phyloP scores from a whole-genome alignment of 2,113 vertebrate species.

The human (Homo sapiens) region GRCh38 chr18:61367001-61367500 shows the following conservation, averaged over 20 bases:
- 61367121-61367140: slow-evolving; percentile 53
- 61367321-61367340: not conserved
- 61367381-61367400: not conserved
- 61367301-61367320: not conserved
- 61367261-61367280: slow-evolving; percentile 54
- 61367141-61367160: slow-evolving; percentile 35
- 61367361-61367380: not conserved
- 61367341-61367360: not conserved
- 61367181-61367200: not conserved
- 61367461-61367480: not conserved
- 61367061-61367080: slow-evolving; percentile 54
- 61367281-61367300: slow-evolving; percentile 34
- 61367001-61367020: slow-evolving; percentile 49
- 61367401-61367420: not conserved
- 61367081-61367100: slow-evolving; percentile 54
- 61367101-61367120: slow-evolving; percentile 40
- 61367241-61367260: not conserved
- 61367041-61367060: slow-evolving; percentile 38
- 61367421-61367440: not conserved
- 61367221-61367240: slow-evolving; percentile 57
- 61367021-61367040: slow-evolving; percentile 67
- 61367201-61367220: slow-evolving; percentile 53
- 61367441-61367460: not conserved
- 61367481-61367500: not conserved
- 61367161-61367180: slow-evolving; percentile 65